Evolutionary conservation across 2,113 vertebrate genomes (phyloP).

Genomic region (Mionectes macconnelli): DNA sequence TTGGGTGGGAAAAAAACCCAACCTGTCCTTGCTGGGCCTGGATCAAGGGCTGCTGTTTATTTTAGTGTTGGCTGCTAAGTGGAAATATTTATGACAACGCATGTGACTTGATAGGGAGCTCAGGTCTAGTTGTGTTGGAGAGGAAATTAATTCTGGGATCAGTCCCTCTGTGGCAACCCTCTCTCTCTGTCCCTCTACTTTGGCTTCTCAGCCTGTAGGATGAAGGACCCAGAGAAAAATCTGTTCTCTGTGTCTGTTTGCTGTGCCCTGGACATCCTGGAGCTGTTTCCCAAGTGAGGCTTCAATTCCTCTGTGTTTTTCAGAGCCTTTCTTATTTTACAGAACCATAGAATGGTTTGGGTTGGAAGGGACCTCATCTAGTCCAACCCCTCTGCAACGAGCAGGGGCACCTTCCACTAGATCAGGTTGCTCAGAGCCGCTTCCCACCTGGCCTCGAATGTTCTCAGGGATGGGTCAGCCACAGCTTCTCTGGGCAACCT

Average conservation of each 20-base stretch:
- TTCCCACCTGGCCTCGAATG: neutral
- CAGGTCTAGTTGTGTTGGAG: neutral
- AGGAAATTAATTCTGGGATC: neutral
- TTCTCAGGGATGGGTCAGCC: neutral
- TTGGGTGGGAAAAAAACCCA: rapidly evolving
- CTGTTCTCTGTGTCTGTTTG: neutral
- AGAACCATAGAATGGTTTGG: neutral
- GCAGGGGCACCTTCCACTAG: neutral
- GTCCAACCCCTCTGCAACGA: neutral
- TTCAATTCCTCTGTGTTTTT: neutral
- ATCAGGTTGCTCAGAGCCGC: neutral
- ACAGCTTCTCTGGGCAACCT: neutral
- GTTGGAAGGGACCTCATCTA: neutral
- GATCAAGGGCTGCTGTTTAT: neutral
- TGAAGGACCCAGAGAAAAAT: neutral
- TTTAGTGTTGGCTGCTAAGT: neutral
- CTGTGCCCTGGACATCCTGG: neutral
- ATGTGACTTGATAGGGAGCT: neutral
- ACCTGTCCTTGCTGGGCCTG: neutral
- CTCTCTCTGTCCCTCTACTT: neutral
- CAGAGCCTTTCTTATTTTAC: neutral
- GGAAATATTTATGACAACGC: neutral
- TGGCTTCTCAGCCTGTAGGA: neutral
- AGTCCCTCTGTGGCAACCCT: rapidly evolving
- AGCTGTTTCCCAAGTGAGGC: neutral